Evolutionary conservation across 2,797 vertebrate genomes (phyloP).

Genomic region (Streptopelia turtur): DNA sequence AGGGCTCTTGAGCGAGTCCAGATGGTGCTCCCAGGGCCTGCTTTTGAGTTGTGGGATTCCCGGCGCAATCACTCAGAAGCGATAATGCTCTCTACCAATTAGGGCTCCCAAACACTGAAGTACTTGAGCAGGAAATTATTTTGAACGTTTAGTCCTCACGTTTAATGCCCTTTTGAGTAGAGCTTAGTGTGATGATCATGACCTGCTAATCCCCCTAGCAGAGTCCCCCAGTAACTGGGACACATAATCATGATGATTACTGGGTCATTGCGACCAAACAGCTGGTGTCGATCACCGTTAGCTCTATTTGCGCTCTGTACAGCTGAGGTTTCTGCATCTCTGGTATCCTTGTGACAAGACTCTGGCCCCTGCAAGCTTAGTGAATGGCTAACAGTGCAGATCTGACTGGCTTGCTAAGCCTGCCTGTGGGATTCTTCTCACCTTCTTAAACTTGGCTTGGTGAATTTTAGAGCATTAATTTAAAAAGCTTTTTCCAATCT

Average conservation of each 20-base stretch:
- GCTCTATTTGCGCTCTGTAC: background rate
- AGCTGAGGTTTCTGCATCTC: background rate
- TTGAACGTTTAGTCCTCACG: background rate
- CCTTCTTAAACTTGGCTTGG: background rate
- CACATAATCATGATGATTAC: slow-evolving; percentile 31
- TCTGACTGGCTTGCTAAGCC: fast-evolving
- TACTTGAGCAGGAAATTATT: slow-evolving; percentile 15
- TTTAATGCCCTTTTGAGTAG: slow-evolving; percentile 33
- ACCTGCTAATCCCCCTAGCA: slow-evolving; percentile 33
- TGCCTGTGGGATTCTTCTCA: background rate
- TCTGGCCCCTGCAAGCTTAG: background rate
- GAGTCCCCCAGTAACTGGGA: slow-evolving; percentile 28
- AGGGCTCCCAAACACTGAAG: background rate
- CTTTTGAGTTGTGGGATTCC: background rate
- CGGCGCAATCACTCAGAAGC: fast-evolving
- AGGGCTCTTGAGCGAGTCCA: background rate
- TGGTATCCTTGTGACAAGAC: background rate
- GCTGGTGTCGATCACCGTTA: background rate
- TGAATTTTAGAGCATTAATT: background rate
- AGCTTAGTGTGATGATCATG: background rate
- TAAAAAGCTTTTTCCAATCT: background rate
- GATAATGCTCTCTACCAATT: background rate
- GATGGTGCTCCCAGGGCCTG: background rate
- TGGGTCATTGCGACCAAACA: slow-evolving; percentile 36
- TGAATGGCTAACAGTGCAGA: background rate